These are phyloP conservation scores for Entosphenus tridentatus DNA, from an alignment of 2,113 vertebrate genomes.

Conservation along the genomic window DNA sequence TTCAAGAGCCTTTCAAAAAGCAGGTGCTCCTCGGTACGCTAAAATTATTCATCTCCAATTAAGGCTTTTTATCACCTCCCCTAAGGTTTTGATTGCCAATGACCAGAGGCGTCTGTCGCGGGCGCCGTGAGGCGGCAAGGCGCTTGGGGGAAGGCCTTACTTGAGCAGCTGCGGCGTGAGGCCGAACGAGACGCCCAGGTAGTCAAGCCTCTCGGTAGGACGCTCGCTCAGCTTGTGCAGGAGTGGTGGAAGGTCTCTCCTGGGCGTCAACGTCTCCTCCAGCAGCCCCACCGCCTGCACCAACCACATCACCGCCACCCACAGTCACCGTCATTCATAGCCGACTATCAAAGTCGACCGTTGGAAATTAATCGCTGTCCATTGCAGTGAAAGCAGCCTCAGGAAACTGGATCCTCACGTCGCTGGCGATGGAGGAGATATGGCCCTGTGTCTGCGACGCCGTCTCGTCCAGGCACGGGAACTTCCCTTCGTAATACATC, in stretches of 20 bases:
- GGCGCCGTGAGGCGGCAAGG: too few relatives aligned
- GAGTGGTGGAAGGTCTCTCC: constrained; percentile 67
- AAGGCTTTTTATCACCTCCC: too few relatives aligned
- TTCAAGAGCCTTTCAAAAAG: too few relatives aligned
- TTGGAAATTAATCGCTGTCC: too few relatives aligned
- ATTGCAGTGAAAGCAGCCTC: too few relatives aligned
- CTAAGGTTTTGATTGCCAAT: too few relatives aligned
- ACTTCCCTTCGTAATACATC: constrained; percentile 81
- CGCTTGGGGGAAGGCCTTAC: constrained; percentile 17
- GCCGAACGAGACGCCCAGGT: constrained; percentile 77
- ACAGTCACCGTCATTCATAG: too few relatives aligned
- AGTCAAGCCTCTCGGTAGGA: constrained; percentile 58
- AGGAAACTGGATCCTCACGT: constrained; percentile 26
- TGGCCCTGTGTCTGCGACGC: constrained; percentile 21
- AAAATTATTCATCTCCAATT: too few relatives aligned
- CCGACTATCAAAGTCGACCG: too few relatives aligned
- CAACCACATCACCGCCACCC: too few relatives aligned
- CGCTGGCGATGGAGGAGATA: constrained; percentile 56
- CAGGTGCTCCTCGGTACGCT: background rate
- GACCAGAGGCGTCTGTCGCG: too few relatives aligned
- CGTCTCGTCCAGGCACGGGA: constrained; percentile 53
- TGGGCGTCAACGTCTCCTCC: constrained; percentile 60
- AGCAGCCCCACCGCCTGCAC: constrained; percentile 56
- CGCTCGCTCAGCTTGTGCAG: constrained; percentile 76
- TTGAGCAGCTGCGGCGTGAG: constrained; percentile 64